A percentile compares a stretch with the other conserved stretches of the same genome.
phyloP scores from a whole-genome alignment of 2,113 vertebrate species.

The Oncorhynchus kisutch region DNA sequence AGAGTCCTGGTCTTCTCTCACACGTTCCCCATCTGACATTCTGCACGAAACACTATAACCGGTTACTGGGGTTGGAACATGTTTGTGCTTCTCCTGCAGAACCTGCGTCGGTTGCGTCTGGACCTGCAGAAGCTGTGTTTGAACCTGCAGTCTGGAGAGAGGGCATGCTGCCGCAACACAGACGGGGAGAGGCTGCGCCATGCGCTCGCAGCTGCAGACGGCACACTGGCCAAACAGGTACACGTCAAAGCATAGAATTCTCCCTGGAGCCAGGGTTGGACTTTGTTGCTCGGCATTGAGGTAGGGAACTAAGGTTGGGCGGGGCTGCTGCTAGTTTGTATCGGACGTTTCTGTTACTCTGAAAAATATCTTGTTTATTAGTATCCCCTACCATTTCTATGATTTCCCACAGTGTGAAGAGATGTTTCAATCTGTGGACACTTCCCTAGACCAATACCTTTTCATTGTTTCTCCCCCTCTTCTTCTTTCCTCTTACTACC shows the following conservation, averaged over 20 bases:
- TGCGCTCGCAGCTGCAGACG: slow-evolving; percentile 78
- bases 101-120: slow-evolving; percentile 80
- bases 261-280: no score
- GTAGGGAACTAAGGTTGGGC: no score
- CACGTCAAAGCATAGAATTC: neutral
- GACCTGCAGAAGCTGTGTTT: slow-evolving; percentile 81
- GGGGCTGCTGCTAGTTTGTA: no score
- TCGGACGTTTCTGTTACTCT: no score
- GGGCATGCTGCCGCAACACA: slow-evolving; percentile 91
- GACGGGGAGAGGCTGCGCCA: slow-evolving; percentile 85
- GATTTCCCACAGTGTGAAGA: neutral
- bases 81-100: slow-evolving; percentile 64
- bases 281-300: no score
- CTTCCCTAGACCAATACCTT: slow-evolving; percentile 15
- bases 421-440: neutral
- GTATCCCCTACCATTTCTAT: neutral
- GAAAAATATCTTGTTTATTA: neutral
- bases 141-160: slow-evolving; percentile 85
- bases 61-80: neutral
- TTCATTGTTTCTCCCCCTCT: slow-evolving; percentile 20
- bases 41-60: neutral
- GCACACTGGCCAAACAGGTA: slow-evolving; percentile 88
- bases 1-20: neutral
- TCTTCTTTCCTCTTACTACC: slow-evolving; percentile 31
- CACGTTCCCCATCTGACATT: neutral